These are phyloP conservation scores for Lycaena phlaeas DNA, from an alignment of 2,888 invertebrate species.

Conservation along the genomic window DNA sequence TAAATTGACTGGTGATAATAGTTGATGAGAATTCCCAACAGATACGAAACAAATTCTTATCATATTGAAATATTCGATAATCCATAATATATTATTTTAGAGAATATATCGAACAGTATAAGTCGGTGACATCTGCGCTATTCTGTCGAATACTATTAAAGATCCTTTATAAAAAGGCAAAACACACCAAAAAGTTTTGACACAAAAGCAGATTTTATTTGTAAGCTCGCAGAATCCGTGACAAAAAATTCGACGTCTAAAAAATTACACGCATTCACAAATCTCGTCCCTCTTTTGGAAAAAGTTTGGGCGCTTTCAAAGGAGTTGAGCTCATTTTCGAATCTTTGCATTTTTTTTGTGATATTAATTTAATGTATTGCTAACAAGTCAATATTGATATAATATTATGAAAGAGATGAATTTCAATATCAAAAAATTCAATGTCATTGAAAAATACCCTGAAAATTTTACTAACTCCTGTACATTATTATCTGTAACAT, in stretches of 20 bases:
- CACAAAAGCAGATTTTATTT: conserved; percentile 65
- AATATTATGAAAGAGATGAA: too few relatives aligned
- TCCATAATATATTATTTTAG: too few relatives aligned
- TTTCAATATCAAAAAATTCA: too few relatives aligned
- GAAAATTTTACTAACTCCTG: too few relatives aligned
- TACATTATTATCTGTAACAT: too few relatives aligned
- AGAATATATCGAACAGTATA: conserved; percentile 7
- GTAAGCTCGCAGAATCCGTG: conserved; percentile 53
- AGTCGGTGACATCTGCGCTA: conserved; percentile 34
- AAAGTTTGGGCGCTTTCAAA: conserved; percentile 58
- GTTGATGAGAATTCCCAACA: too few relatives aligned
- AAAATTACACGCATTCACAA: conserved; percentile 73
- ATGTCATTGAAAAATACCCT: too few relatives aligned
- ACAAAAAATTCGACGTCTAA: conserved; percentile 71
- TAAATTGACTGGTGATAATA: too few relatives aligned
- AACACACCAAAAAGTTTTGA: conserved; percentile 53
- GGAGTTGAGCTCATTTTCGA: conserved; percentile 56
- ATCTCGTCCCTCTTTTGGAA: conserved; percentile 65
- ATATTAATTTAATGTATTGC: too few relatives aligned
- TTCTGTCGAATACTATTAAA: conserved; percentile 49
- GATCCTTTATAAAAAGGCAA: conserved; percentile 49
- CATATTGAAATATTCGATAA: too few relatives aligned
- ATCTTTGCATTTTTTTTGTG: conserved; percentile 3
- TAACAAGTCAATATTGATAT: too few relatives aligned
- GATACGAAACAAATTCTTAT: too few relatives aligned